phyloP scores from a whole-genome alignment of 2,888 invertebrate species.

The Leucophenga maculata region DNA sequence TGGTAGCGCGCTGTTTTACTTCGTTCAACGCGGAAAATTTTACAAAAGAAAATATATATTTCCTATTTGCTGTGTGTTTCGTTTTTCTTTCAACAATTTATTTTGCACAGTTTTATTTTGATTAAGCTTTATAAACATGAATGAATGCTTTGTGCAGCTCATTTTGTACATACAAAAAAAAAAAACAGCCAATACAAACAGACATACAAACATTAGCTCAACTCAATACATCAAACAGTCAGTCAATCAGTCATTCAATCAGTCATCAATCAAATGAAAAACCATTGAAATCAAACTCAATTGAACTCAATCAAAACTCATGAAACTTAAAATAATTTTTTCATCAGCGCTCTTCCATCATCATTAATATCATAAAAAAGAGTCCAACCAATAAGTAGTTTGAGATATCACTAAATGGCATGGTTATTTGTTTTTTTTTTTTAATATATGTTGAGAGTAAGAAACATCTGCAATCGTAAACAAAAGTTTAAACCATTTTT shows the following conservation, averaged over 20 bases:
- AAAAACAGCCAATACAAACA: constrained; percentile 35
- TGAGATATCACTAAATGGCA: constrained; percentile 27
- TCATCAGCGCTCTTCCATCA: constrained; percentile 4
- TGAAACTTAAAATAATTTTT: neutral
- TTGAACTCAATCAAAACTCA: constrained; percentile 1
- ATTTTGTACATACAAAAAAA: constrained; percentile 35
- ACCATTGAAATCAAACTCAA: constrained; percentile 6
- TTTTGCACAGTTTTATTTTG: constrained; percentile 1
- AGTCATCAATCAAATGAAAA: neutral
- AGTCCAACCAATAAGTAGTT: constrained; percentile 32
- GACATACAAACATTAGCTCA: constrained; percentile 38
- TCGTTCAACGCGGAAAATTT: constrained; percentile 10
- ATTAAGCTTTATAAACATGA: neutral
- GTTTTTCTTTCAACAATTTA: constrained; percentile 22
- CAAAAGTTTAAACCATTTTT: too few species aligned
- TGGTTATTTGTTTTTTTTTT: neutral
- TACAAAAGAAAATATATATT: constrained; percentile 21
- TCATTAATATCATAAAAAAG: too few species aligned
- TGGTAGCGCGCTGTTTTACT: neutral
- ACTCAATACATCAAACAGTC: constrained; percentile 41
- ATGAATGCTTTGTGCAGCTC: constrained; percentile 19
- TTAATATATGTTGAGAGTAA: constrained; percentile 21
- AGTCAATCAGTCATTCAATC: too few species aligned
- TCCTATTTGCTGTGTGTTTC: constrained; percentile 10
- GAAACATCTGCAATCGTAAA: too few species aligned